Evolutionary conservation across 1,140 invertebrate species (phyloP), one percentile per base, ranked within the genome.

Genomic region (Drosophila subobscura): DNA sequence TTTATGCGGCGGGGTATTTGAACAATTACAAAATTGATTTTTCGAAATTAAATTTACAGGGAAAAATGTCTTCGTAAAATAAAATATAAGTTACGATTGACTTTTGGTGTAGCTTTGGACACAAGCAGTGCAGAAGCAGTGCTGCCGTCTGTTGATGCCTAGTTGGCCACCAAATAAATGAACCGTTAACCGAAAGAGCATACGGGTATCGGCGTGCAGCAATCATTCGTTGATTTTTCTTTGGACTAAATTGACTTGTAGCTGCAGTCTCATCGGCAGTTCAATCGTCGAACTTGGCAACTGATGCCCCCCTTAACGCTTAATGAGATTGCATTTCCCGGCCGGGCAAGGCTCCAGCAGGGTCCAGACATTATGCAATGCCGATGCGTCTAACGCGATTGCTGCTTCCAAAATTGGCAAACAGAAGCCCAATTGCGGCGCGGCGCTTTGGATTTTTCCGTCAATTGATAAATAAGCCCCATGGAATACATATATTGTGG

Each of bases 291-390:
- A 45, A 54, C 47, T 57, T 56, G 64, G 46, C 51, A 61, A 61
- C 56, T 29, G 67, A 58, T 46, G 59, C 49, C 45, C 77, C 63
- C 50, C 33, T 83, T 83, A 83, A 83, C 79, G 79, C 70, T 83
- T 83, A 83, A 83, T 75, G 67, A 83, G 79, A 83, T 83, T 83
- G 74, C 60, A 41, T 44, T 37, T 20, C 16, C 53, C 40, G 41
- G 47, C 0, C 33, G 29, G 29, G 29, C 29, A 33, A 33, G 23
- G 33, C n/a, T 56, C 41, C 44, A 64, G 20, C 8, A 46, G 45
- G 57, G 52, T 46, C 33, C 51, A 70, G 66, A 25, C 44, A 56
- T 70, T 70, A 70, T 70, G 66, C 45, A 68, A 68, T 20, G 3
- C 20, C 7, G 14, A 40, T 33, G 33, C 63, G 47, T 12, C 42